Base-by-base conservation (phyloP, 2,797 vertebrate genomes). In the Somateria mollissima region DNA sequence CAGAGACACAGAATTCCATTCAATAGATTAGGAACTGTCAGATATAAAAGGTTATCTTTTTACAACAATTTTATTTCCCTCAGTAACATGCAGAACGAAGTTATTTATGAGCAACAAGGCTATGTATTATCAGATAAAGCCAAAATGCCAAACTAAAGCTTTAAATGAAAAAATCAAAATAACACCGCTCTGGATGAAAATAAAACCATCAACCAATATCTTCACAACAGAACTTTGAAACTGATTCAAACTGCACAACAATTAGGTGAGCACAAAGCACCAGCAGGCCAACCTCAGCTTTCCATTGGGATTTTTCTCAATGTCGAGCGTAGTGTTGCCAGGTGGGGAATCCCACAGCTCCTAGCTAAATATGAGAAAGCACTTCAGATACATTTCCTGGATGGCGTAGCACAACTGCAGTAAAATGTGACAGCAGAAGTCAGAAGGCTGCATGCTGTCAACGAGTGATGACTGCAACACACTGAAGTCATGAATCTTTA, bases 131-230 rank as follows among this genome's bases (percentile, higher is more conserved):
- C 34, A 89, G 54, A 66, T 67, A 76, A 87, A 85, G 54, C 16
- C 47, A 90, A 92, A 93, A 82, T n/a, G 81, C 5, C 12, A 65
- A 56, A 89, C 61, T 21, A 83, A 90, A 87, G 37, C 8, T 36
- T 17, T 47, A 76, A 83, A 72, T 22, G 28, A 73, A 71, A 71
- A 89, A 56, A 30, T 36, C 34, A 32, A 37, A 81, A 27, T 47
- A 77, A 72, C 22, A 9, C 8, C 24, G 62, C 32, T 72, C 18
- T 10, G 10, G 8, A 77, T 47, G 60, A 86, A 86, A 86, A 21
- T 36, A 10, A 37, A 65, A 82, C 37, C 13, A 70, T 2, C 0
- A 0, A 79, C 6, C n/a, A 78, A 57, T 11, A 45, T 27, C 76
- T 57, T 60, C 19, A 22, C 12, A 74, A 49, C 12, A 85, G 28